Base-by-base conservation (phyloP, 2,888 invertebrate genomes). In the Cataglyphis livida region DNA sequence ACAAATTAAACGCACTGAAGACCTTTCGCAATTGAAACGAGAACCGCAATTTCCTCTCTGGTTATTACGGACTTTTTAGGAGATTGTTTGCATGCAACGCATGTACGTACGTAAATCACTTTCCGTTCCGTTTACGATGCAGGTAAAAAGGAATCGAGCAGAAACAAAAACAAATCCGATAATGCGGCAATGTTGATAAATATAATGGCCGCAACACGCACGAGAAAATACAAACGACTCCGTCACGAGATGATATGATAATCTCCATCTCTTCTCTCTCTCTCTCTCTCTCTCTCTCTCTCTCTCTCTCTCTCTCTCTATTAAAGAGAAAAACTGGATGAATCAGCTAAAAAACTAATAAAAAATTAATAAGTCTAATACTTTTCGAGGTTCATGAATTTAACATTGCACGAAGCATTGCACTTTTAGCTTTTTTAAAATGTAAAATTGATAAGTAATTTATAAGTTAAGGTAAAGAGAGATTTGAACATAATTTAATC, bases 161-260 rank as follows among this genome's bases (percentile, higher is more conserved):
- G 2, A 25, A 25, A 25, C 3, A 1, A 15, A 32, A 32, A 32
- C 9, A 41, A 62, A 35, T 25, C 38, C 15, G 21, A 48, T 18
- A 5, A 35, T 12, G 9, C 35, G 54, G 7, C 32, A 76, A 25
- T 18, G 51, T 51, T 57, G n/a, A 76, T 41, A 66, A 68, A 76
- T n/a, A 38, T 38, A 38, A 38, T 38, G 5, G 18, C 48, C 15
- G 74, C 4, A 3, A 51, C 1, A 4, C 12, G 28, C 68, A 57
- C 15, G 57, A 41, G 21, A 54, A 5, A 44, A 48, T 18, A 44
- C 0, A 9, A 38, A 25, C 25, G 65, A 51, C 15, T 10, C 28
- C 28, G 51, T 54, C 66, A 44, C 41, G 18, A 57, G 57, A n/a
- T 41, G 57, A 68, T 68, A 41, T 41, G 57, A 68, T 32, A 68